phyloP scores from a whole-genome alignment of 1,140 invertebrate genomes.

The Amphibalanus amphitrite region DNA sequence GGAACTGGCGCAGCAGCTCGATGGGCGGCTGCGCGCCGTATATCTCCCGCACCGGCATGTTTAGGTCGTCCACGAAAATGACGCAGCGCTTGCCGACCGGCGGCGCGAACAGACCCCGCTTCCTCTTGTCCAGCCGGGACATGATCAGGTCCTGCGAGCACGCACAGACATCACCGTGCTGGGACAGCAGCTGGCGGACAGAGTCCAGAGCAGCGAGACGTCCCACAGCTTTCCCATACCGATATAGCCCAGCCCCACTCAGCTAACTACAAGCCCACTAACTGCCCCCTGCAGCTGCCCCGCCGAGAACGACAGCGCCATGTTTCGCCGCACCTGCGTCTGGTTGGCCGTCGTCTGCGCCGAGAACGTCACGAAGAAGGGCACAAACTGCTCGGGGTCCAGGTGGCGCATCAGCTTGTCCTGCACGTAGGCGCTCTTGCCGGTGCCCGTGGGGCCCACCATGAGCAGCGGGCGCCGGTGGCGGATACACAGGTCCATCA shows the following conservation, averaged over 20 bases:
- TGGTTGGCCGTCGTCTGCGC: slow-evolving; percentile 63
- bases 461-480: slow-evolving; percentile 49
- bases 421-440: slow-evolving; percentile 78
- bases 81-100: slow-evolving; percentile 74
- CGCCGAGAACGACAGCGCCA: too few species aligned
- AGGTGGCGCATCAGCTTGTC: slow-evolving; percentile 60
- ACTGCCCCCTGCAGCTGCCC: too few species aligned
- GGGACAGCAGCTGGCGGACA: too few species aligned
- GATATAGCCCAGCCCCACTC: too few species aligned
- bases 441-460: slow-evolving; percentile 79
- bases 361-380: slow-evolving; percentile 79
- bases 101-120: slow-evolving; percentile 81
- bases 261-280: too few species aligned
- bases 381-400: slow-evolving; percentile 46
- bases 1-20: slow-evolving; percentile 70
- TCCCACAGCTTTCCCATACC: too few species aligned
- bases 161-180: slow-evolving; percentile 76
- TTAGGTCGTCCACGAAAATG: slow-evolving; percentile 86
- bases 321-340: slow-evolving; percentile 48
- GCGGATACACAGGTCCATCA: slow-evolving; percentile 45
- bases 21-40: slow-evolving; percentile 62
- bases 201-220: too few species aligned
- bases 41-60: slow-evolving; percentile 70
- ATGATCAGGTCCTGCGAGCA: slow-evolving; percentile 91
- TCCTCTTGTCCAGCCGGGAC: slow-evolving; percentile 79